Base-by-base conservation (phyloP, 1,140 invertebrate genomes). In the Linepithema humile region DNA sequence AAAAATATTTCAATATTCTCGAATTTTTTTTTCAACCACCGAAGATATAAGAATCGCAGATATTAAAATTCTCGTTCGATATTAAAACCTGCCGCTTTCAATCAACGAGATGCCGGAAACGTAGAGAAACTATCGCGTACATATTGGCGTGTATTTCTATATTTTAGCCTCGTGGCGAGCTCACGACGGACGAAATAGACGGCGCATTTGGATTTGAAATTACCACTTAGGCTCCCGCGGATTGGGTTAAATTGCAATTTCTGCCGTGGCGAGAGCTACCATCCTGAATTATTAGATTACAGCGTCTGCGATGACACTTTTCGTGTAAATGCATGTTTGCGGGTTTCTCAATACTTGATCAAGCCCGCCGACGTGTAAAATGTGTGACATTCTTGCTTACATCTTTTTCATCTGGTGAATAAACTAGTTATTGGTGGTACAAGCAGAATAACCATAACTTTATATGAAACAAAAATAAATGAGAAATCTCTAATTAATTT, bases 221-320 rank as follows among this genome's bases (percentile, higher is more conserved):
- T 89, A 86, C 89, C 87, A 89, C 87, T 89, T 87, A 87, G 83
- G 83, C 83, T 82, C 70, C 23, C 83, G 59, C 65, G 88, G 70
- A 85, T 90, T 85, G 45, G 60, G 85, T 90, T 90, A 90, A 89
- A 90, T 89, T 89, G 88, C 87, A 90, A 90, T 90, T 60, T 89
- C 85, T 90, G 80, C 32, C 83, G 53, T 55, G 82, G 38, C 59
- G n/a, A 10, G 53, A 65, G 35, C 80, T 57, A 26, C n/a, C 65
- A 43, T 62, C 72, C 69, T 43, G 73, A 85, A 85, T 82, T 87
- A 89, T 89, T 87, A 62, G 75, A 65, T 88, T 88, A 84, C 85
- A 43, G 48, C 82, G 82, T 84, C 64, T 88, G 62, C 80, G 50
- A 88, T 65, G 50, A 43, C 57, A 75, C 35, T 62, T n/a, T 62